Conservation (phyloP, 2,113 vertebrate species). For the Castor canadensis region DNA sequence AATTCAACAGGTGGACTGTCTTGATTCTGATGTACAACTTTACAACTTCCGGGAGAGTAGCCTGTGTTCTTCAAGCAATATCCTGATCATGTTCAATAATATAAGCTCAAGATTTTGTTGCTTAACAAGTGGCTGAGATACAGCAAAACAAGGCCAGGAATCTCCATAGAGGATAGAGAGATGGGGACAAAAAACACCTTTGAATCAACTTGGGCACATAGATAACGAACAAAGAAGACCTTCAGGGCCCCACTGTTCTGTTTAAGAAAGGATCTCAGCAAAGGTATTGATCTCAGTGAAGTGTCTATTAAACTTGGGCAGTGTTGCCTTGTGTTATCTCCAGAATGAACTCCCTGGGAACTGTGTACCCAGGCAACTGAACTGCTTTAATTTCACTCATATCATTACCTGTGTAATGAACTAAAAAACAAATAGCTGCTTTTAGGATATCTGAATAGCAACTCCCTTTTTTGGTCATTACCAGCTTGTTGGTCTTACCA, state of each 20-base stretch:
- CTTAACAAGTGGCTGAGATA: background rate
- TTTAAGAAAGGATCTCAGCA: background rate
- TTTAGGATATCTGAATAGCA: background rate
- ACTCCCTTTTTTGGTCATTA: background rate
- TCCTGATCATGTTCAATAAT: background rate
- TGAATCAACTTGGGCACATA: background rate
- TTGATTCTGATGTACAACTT: background rate
- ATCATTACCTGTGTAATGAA: background rate
- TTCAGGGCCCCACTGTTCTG: background rate
- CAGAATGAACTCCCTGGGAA: background rate
- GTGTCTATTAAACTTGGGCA: background rate
- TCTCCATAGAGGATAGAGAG: background rate
- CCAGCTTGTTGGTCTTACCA: background rate
- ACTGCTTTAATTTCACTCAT: background rate
- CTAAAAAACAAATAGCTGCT: background rate
- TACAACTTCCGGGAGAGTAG: background rate
- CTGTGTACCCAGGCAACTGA: background rate
- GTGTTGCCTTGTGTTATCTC: background rate
- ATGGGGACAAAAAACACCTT: background rate
- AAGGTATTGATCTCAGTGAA: background rate
- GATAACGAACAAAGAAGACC: background rate
- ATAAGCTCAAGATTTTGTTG: constrained; percentile 5
- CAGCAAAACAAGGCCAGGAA: constrained; percentile 5
- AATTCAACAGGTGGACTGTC: background rate
- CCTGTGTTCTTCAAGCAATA: background rate